Percentiles rank a stretch among this genome's conserved stretches.
Evolutionary conservation across 2,888 invertebrate genomes (phyloP).

Genomic region (Biston betularia): DNA sequence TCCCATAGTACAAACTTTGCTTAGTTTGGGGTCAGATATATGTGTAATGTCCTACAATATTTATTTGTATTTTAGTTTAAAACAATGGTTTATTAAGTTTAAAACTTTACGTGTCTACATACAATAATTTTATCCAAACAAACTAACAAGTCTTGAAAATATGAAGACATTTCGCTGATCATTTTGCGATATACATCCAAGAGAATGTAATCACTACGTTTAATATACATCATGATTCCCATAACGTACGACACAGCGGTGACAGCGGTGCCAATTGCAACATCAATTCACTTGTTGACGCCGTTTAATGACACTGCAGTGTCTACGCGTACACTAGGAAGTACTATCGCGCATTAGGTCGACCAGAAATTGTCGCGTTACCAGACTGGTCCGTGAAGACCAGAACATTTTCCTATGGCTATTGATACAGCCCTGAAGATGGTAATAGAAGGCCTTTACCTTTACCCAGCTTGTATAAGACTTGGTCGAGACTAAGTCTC

Average conservation of each 20-base stretch:
- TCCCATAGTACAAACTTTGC: neutral
- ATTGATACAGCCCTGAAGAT: too few relatives aligned
- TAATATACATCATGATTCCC: slow-evolving; percentile 22
- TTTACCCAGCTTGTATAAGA: too few relatives aligned
- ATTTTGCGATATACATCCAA: slow-evolving; percentile 19
- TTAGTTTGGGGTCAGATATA: too few relatives aligned
- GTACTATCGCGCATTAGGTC: neutral
- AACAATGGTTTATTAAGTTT: too few relatives aligned
- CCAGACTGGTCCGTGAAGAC: neutral
- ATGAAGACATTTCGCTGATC: slow-evolving; percentile 26
- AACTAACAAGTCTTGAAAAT: neutral
- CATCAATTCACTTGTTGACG: slow-evolving; percentile 40
- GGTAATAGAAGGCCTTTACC: too few relatives aligned
- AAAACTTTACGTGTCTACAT: neutral
- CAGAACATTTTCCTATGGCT: too few relatives aligned
- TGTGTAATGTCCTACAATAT: neutral
- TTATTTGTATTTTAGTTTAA: neutral
- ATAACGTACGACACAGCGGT: slow-evolving; percentile 8
- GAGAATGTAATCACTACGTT: too few relatives aligned
- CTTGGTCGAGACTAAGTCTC: too few relatives aligned
- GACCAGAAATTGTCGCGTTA: neutral
- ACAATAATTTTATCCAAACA: neutral
- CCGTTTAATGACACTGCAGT: slow-evolving; percentile 27
- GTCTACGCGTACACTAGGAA: slow-evolving; percentile 13
- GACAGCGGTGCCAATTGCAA: slow-evolving; percentile 33